phyloP scores from a whole-genome alignment of 2,113 vertebrate genomes.

The Progne subis region DNA sequence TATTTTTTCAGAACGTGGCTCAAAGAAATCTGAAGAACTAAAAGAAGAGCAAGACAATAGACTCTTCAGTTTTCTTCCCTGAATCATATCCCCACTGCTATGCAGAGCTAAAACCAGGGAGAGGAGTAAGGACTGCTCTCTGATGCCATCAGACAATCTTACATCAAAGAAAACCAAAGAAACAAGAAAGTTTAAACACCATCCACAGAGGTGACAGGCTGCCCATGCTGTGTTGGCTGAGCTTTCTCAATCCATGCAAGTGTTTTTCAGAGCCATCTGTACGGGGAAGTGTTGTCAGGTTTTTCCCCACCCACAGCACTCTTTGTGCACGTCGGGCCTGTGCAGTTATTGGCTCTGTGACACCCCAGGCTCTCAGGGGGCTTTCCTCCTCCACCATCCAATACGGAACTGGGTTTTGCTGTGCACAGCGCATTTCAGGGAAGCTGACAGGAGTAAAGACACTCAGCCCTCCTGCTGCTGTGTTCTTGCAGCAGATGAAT shows the following conservation, averaged over 20 bases:
- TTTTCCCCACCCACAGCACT: neutral
- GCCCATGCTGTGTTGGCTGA: neutral
- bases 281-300: neutral
- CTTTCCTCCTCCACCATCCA: neutral
- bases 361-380: neutral
- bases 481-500: neutral
- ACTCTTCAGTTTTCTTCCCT: neutral
- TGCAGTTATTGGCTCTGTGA: neutral
- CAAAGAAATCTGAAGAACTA: neutral
- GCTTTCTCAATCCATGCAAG: neutral
- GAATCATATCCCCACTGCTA: neutral
- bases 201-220: neutral
- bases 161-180: neutral
- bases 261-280: neutral
- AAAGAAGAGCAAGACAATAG: neutral
- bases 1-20: neutral
- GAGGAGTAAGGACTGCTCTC: neutral
- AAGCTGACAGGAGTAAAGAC: neutral
- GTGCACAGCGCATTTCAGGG: neutral
- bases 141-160: neutral
- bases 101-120: neutral
- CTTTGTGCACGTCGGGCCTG: neutral
- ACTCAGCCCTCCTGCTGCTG: neutral
- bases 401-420: neutral
- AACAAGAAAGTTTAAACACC: neutral